phyloP scores from a whole-genome alignment of 2,888 invertebrate genomes.

The Lysandra coridon region DNA sequence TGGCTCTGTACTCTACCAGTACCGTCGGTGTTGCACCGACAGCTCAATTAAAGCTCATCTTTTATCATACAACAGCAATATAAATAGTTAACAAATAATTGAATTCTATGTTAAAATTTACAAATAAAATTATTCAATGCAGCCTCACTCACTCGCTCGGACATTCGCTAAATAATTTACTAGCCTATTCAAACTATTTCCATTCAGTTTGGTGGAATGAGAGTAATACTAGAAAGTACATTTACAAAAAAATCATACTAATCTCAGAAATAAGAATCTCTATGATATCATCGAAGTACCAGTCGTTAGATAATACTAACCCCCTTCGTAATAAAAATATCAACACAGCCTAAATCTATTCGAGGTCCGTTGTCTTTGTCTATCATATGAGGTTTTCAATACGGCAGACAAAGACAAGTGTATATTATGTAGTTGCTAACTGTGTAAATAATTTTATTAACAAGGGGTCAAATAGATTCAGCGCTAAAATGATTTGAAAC shows the following conservation, averaged over 20 bases:
- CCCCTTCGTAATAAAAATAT: no score
- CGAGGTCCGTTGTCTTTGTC: no score
- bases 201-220: constrained; percentile 63
- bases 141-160: constrained; percentile 46
- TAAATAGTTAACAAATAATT: constrained; percentile 79
- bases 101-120: constrained; percentile 46
- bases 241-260: constrained; percentile 59
- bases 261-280: constrained; percentile 46
- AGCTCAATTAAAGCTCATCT: constrained; percentile 76
- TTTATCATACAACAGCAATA: constrained; percentile 71
- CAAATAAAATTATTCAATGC: constrained; percentile 60
- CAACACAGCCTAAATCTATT: no score
- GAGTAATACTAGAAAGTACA: constrained; percentile 55
- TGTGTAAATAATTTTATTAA: no score
- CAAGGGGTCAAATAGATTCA: background rate
- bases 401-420: no score
- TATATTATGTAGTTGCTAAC: no score
- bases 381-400: no score
- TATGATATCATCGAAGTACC: background rate
- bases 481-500: background rate
- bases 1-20: constrained; percentile 77
- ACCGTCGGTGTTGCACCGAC: constrained; percentile 64
- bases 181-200: constrained; percentile 45
- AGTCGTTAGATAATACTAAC: no score
- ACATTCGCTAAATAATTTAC: constrained; percentile 63